Conservation (phyloP, 2,797 vertebrate species). For the Phalanger gymnotis region DNA sequence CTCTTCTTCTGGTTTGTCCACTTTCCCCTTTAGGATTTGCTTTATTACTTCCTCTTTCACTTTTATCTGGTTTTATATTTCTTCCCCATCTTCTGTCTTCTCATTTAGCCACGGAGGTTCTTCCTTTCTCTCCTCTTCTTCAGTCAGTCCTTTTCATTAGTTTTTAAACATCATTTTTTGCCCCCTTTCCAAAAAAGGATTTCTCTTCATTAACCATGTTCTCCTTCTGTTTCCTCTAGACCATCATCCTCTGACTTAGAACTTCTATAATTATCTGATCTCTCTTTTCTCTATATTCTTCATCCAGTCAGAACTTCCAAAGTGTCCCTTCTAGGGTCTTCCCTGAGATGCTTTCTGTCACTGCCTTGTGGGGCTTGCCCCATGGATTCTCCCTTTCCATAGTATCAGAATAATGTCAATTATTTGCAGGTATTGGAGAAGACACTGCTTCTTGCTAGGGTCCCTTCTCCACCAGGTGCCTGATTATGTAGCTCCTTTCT, state of each 20-base stretch:
- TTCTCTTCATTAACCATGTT: not conserved
- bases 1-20: not conserved
- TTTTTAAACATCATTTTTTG: not conserved
- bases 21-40: not conserved
- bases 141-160: not conserved
- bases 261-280: not conserved
- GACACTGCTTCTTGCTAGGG: not conserved
- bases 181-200: not conserved
- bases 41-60: not conserved
- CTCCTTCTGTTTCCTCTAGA: not conserved
- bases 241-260: not conserved
- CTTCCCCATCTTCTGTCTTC: not conserved
- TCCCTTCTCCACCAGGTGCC: not conserved
- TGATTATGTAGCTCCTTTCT: not conserved
- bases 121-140: not conserved
- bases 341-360: not conserved
- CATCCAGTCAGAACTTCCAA: not conserved
- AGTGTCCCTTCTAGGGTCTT: not conserved
- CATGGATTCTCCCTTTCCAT: not conserved
- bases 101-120: too few species aligned
- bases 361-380: not conserved
- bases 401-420: not conserved
- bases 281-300: not conserved
- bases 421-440: not conserved
- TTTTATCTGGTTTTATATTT: not conserved